These are phyloP conservation scores for Machimus rusticus DNA, from an alignment of 2,888 invertebrate genomes.

Conservation along the genomic window DNA sequence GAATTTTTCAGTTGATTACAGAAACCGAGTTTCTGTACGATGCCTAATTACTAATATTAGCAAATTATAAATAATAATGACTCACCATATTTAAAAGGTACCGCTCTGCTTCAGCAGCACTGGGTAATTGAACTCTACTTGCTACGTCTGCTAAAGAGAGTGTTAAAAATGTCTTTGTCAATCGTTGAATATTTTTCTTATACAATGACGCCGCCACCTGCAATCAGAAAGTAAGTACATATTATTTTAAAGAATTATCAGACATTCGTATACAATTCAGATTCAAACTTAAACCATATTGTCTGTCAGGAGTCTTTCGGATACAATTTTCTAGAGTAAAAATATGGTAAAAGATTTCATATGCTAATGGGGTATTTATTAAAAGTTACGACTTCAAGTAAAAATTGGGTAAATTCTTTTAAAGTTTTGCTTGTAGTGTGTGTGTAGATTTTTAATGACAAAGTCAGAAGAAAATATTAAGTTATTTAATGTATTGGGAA, in stretches of 20 bases:
- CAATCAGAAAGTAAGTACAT: background rate
- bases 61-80: background rate
- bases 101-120: slow-evolving; percentile 88
- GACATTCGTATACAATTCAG: background rate
- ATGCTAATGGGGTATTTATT: no score
- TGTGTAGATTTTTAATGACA: no score
- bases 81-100: slow-evolving; percentile 94
- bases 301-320: no score
- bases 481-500: no score
- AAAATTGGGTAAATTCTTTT: no score
- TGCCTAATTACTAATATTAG: background rate
- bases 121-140: slow-evolving; percentile 84
- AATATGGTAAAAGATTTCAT: no score
- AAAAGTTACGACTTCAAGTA: no score
- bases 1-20: background rate
- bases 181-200: slow-evolving; percentile 94
- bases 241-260: background rate
- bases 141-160: slow-evolving; percentile 76
- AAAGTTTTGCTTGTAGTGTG: no score
- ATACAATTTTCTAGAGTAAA: no score
- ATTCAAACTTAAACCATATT: background rate
- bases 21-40: background rate
- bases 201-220: slow-evolving; percentile 87
- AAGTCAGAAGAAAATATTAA: no score
- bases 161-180: slow-evolving; percentile 81